Base-by-base conservation (phyloP, 2,888 invertebrate genomes). In the Pinctada fucata region DNA sequence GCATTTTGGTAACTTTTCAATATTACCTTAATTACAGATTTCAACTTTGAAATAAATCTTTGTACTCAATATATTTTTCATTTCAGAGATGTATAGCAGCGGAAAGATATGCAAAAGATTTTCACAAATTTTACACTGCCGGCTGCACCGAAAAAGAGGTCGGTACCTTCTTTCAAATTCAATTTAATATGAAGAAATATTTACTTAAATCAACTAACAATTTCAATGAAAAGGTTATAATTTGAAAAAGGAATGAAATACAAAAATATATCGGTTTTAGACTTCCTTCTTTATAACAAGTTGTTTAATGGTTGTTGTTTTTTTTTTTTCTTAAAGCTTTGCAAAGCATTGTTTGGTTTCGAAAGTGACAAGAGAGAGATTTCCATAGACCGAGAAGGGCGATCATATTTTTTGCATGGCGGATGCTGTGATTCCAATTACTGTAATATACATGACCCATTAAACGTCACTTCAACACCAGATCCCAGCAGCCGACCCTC, bases 101-200 rank as follows among this genome's bases (percentile, higher is more conserved):
- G 13, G 48, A 78, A 31, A 73, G 78, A 69, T 78, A 69, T 16
- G 58, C 73, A 16, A 49, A n/a, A 13, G 48, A 51, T 47, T 69
- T 73, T 2, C 50, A 78, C 3, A 49, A 65, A 10, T 48, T 69
- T 8, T 78, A 48, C 69, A 73, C 78, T 3, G 73, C 78, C 31
- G 78, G 78, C 4, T 78, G 78, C 50, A 72, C 73, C 45, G 67
- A 74, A 48, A 78, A 78, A 69, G 73, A 73, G 69, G 78, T 78
- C 50, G 48, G 73, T 31, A 31, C 31, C 31, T 31, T 31, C 31
- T 31, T 31, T 31, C 31, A 31, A 31, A 31, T 31, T 31, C 31
- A 31, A 31, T 31, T 31, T 31, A 31, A 31, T 31, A 31, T 31
- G 31, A 31, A 31, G 31, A 31, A 31, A 31, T 31, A 31, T 31